phyloP scores from a whole-genome alignment of 1,140 invertebrate genomes.

The Ladona fulva region DNA sequence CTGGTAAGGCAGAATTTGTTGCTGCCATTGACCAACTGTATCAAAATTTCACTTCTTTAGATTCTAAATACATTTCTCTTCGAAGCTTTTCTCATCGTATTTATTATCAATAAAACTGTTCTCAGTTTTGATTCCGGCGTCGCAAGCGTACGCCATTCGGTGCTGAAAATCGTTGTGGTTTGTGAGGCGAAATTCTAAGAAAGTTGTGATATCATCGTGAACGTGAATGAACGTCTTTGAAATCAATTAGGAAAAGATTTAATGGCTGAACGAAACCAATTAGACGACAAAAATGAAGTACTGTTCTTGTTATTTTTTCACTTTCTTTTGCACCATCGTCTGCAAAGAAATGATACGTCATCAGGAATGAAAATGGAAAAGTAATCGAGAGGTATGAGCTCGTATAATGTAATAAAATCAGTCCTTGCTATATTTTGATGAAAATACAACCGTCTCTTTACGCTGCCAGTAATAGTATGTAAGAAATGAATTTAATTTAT shows the following conservation, averaged over 20 bases:
- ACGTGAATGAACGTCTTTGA: background rate
- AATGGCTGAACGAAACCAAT: background rate
- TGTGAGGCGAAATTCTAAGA: background rate
- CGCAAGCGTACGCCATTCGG: background rate
- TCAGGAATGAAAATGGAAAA: background rate
- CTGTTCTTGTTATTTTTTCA: background rate
- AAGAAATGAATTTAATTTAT: no score
- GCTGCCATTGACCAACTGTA: background rate
- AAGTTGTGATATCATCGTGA: background rate
- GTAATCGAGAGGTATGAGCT: no score
- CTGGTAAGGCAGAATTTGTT: background rate
- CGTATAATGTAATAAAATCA: no score
- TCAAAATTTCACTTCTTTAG: background rate
- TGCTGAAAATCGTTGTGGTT: background rate
- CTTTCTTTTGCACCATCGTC: background rate
- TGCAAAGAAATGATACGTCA: conserved; percentile 5
- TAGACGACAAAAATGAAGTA: background rate
- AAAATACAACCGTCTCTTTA: no score
- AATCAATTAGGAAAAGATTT: background rate
- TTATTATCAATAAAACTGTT: background rate
- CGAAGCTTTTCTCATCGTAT: background rate
- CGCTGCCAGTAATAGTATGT: no score
- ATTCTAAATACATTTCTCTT: background rate
- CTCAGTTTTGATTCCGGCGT: background rate
- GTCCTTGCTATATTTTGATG: no score